Base-by-base conservation (phyloP, 2,797 vertebrate genomes). In the Passerculus sandwichensis region DNA sequence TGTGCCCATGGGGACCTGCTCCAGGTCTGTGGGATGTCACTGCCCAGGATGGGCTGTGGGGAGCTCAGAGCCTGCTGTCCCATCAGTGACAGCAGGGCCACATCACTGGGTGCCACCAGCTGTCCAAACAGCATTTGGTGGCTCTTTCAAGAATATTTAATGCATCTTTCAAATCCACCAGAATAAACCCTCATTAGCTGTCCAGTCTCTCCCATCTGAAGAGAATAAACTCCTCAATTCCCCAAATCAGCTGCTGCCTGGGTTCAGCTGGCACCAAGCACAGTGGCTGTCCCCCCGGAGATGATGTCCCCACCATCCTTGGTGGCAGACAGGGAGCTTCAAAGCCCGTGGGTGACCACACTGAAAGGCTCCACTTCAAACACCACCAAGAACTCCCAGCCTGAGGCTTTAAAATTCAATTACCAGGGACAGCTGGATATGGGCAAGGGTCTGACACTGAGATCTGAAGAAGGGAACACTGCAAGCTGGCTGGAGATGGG, bases 331-430 rank as follows among this genome's bases (percentile, higher is more conserved):
- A 7, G 8, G 61, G 44, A 85, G 23, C 50, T 86, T 67, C 91
- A 92, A 70, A 87, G 54, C 17, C 56, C 30, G 21, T 0, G 1
- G 56, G 44, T 82, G 76, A 77, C 64, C 57, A 67, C 0, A 0
- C 25, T 80, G 64, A 27, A 51, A 25, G 0, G 12, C 56, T 88
- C 56, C 62, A 36, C 69, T 94, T 88, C 91, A 88, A 85, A 84
- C 6, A 4, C 42, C 69, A 91, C 29, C 2, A 25, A 64, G 82
- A 89, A 50, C 50, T 69, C 53, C 66, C 61, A 70, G 84, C 91
- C 87, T 75, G 91, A 87, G n/a, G 76, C 77, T 80, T 61, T 77
- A 82, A 91, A 92, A 89, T 89, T 88, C 90, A 89, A 91, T 96
- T 94, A 93, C 38, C 36, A 57, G 47, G 72, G 84, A 82, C 95